A percentile compares a stretch with the other conserved stretches of the same genome.
Conservation (phyloP, 2,888 invertebrate genomes). For the Metellina segmentata region DNA sequence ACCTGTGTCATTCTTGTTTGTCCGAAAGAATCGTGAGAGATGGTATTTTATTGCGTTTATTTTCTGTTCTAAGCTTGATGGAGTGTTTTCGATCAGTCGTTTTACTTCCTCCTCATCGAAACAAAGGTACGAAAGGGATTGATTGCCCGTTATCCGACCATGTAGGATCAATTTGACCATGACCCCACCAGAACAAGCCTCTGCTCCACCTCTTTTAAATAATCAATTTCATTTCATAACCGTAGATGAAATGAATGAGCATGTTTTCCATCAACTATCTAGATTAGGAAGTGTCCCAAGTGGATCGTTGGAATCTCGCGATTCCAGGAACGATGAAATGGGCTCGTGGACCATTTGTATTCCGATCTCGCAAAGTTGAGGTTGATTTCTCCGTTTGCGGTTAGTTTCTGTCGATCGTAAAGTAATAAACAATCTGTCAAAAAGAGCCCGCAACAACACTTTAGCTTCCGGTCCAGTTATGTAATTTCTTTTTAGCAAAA, state of each 20-base stretch:
- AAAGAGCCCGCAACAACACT: no score
- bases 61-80: conserved; percentile 1
- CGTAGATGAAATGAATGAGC: background rate
- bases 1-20: conserved; percentile 18
- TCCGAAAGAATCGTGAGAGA: conserved; percentile 27
- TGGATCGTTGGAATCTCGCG: background rate
- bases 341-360: background rate
- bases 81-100: conserved; percentile 29
- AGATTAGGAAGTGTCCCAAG: background rate
- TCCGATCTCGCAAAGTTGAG: background rate
- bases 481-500: no score
- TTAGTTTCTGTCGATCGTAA: background rate
- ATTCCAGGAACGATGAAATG: background rate
- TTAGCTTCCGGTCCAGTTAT: no score
- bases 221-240: conserved; percentile 11
- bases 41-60: conserved; percentile 19
- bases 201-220: conserved; percentile 1
- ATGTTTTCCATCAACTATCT: background rate
- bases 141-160: conserved; percentile 7
- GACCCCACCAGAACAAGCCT: background rate
- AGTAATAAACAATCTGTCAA: background rate
- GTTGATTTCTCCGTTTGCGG: background rate
- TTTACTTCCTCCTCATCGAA: conserved; percentile 39
- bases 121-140: conserved; percentile 34
- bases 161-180: conserved; percentile 17